Evolutionary conservation across 2,113 vertebrate genomes (phyloP).

Genomic region (Hippocampus abdominalis): DNA sequence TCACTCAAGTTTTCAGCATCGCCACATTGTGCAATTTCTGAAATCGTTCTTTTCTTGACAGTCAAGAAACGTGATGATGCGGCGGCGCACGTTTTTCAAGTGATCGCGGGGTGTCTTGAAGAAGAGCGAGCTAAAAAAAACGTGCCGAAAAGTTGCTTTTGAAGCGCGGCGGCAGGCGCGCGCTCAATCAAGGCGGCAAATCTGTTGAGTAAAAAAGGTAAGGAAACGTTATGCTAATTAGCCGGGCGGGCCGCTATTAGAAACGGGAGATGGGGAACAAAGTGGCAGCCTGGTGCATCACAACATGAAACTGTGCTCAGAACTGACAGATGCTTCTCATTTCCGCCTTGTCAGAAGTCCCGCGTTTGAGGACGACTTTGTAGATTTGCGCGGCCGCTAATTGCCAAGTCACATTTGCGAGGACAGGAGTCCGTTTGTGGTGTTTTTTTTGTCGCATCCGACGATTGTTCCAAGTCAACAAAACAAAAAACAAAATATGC

Average conservation of each 20-base stretch:
- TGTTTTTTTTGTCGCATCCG: conserved; percentile 59
- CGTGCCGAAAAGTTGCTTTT: conserved; percentile 52
- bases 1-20: conserved; percentile 1
- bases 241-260: conserved; percentile 69
- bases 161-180: conserved; percentile 47
- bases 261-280: conserved; percentile 73
- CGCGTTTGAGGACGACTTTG: conserved; percentile 70
- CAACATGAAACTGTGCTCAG: conserved; percentile 76
- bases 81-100: conserved; percentile 17
- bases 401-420: conserved; percentile 74
- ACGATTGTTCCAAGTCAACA: conserved; percentile 65
- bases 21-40: conserved; percentile 3
- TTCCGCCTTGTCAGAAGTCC: conserved; percentile 72
- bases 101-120: conserved; percentile 47
- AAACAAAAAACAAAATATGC: conserved; percentile 57
- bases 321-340: conserved; percentile 80
- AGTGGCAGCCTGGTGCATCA: conserved; percentile 69
- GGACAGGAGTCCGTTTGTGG: conserved; percentile 70
- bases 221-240: conserved; percentile 73
- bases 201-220: conserved; percentile 68
- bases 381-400: conserved; percentile 72
- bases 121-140: conserved; percentile 41
- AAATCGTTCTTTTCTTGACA: conserved; percentile 28
- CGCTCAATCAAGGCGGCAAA: conserved; percentile 60
- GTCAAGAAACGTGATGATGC: conserved; percentile 11